These are phyloP conservation scores for Pseudochromis fuscus DNA, from an alignment of 2,797 vertebrate species.

Conservation along the genomic window DNA sequence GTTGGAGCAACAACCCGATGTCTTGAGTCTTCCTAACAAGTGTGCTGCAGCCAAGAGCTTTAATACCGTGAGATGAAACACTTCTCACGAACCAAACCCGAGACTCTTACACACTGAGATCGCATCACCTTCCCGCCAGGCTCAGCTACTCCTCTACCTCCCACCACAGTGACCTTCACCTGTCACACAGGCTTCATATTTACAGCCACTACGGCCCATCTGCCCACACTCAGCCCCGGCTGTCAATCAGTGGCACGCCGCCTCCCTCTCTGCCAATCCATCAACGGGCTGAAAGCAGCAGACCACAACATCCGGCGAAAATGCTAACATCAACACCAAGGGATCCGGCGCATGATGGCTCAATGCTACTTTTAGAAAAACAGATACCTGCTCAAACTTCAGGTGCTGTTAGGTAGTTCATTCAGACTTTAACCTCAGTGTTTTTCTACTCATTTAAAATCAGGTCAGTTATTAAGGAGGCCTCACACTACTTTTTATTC, in stretches of 20 bases:
- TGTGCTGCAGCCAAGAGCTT: constrained; percentile 9
- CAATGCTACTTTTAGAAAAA: constrained; percentile 16
- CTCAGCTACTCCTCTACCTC: constrained; percentile 61
- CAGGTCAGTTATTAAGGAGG: background rate
- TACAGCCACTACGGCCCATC: constrained; percentile 80
- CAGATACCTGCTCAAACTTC: constrained; percentile 22
- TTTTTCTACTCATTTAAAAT: background rate
- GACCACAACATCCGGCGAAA: constrained; percentile 38
- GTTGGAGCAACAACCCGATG: constrained; percentile 2
- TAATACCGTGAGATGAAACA: constrained; percentile 30
- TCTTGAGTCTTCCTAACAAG: constrained; percentile 13
- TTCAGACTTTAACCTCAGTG: background rate
- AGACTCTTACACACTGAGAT: constrained; percentile 14
- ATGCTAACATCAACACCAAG: constrained; percentile 34
- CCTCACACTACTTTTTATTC: background rate
- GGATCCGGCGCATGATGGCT: constrained; percentile 1
- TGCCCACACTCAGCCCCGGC: constrained; percentile 66
- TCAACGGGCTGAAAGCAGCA: constrained; percentile 48
- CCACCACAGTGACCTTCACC: constrained; percentile 81
- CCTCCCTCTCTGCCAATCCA: constrained; percentile 66
- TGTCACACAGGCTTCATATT: constrained; percentile 80
- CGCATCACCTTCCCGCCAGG: constrained; percentile 32
- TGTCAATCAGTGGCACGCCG: constrained; percentile 75
- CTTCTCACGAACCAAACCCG: background rate
- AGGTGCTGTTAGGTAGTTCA: constrained; percentile 5